Evolutionary conservation across 2,113 vertebrate genomes (phyloP).

Genomic region (Poeciliopsis occidentalis): DNA sequence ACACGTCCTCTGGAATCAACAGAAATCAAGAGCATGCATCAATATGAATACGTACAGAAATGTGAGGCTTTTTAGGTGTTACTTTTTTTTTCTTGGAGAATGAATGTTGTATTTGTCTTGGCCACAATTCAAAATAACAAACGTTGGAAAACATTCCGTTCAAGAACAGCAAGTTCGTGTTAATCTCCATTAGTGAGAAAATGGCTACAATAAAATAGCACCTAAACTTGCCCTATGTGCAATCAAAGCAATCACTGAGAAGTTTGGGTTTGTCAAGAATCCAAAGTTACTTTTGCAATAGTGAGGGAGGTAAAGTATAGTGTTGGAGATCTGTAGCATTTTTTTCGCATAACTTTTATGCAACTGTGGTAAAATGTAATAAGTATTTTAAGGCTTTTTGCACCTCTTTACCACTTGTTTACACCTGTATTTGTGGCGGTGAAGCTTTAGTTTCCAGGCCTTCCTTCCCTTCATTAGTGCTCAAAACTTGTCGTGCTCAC

Average conservation of each 20-base stretch:
- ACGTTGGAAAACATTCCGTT: neutral
- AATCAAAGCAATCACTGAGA: too few relatives aligned
- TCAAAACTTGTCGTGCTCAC: constrained; percentile 25
- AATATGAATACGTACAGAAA: neutral
- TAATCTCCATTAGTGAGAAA: neutral
- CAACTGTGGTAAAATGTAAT: neutral
- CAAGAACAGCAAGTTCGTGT: neutral
- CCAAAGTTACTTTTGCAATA: too few relatives aligned
- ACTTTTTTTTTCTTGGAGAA: neutral
- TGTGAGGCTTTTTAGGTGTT: neutral
- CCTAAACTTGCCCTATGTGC: neutral
- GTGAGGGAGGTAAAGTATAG: too few relatives aligned
- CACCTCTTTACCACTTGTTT: neutral
- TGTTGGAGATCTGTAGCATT: too few relatives aligned
- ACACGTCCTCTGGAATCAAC: constrained; percentile 88
- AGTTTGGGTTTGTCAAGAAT: neutral
- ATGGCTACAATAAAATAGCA: neutral
- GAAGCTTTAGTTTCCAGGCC: constrained; percentile 18
- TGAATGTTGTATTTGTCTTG: neutral
- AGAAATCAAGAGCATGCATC: neutral
- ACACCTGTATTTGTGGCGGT: neutral
- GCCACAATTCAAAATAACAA: neutral
- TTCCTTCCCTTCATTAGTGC: constrained; percentile 4
- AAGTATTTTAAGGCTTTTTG: neutral
- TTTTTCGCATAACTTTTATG: too few relatives aligned